Base-by-base conservation (phyloP, 2,113 vertebrate species). In the Halcyon senegalensis region DNA sequence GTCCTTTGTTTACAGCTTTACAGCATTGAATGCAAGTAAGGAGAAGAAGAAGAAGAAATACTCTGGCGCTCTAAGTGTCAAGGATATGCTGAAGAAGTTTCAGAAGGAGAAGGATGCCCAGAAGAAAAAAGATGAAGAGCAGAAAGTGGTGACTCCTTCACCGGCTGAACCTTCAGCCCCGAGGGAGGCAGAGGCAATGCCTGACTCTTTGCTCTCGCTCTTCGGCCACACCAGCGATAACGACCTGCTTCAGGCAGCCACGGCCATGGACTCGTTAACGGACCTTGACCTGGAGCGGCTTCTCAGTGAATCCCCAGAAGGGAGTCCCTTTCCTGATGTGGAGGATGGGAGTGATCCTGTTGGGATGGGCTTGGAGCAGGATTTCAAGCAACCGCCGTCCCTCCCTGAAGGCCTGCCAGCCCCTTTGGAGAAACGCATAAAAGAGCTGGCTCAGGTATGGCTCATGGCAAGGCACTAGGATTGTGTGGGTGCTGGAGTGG, bases 11-110 rank as follows among this genome's bases (percentile, higher is more conserved):
- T 88, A 16, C 85, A 98, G 98, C 75, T 98, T 97, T 79, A 93
- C 96, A 14, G 98, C 98, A 6, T 97, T 99, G 95, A 98, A 98
- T 74, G 93, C 97, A 66, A 95, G 92, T 89, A 98, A 99, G 73
- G 97, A 98, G 81, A 99, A 99, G 92, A 99, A 98, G 94, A 99
- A 99, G 89, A 99, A 98, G 89, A 99, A 98, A 84, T 95, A 96
- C 17, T 97, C 97, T 0, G 98, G 98, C 17, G 91, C 98, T 12
- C 69, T 99, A 63, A 98, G 98, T 1, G 98, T 99, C 78, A 98
- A 98, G 92, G 99, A 99, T 87, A 99, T 99, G 99, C 87, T 99
- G 84, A 99, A 98, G 87, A 99, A 98, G 86, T 99, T 99, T 84
- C 98, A 99, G 86, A 99, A 98, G 62, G 99, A 99, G 96, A 99